These are phyloP conservation scores for Eupithecia exiguata DNA, from an alignment of 2,888 invertebrate species.

Conservation along the genomic window DNA sequence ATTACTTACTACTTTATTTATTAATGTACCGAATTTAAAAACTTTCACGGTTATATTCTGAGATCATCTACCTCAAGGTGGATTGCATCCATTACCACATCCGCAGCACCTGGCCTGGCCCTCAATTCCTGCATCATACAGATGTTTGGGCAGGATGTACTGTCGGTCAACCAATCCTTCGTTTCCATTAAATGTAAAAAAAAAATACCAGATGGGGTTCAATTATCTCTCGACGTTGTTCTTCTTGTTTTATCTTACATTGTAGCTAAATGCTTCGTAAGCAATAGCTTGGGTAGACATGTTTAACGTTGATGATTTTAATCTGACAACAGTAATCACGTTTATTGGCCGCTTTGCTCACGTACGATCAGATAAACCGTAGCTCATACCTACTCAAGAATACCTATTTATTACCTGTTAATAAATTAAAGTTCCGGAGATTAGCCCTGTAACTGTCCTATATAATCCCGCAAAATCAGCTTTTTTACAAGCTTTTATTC, in stretches of 20 bases:
- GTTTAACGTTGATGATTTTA: slow-evolving; percentile 2
- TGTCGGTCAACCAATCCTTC: too few species aligned
- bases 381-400: neutral
- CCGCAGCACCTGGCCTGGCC: slow-evolving; percentile 7
- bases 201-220: neutral
- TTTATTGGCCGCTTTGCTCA: neutral
- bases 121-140: neutral
- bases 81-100: slow-evolving; percentile 7
- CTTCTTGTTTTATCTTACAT: neutral
- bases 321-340: slow-evolving; percentile 2
- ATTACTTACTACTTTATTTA: too few species aligned
- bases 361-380: neutral
- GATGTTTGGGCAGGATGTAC: slow-evolving; percentile 4
- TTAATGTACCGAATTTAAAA: too few species aligned
- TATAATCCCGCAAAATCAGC: too few species aligned
- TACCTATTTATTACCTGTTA: neutral
- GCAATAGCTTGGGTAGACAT: neutral
- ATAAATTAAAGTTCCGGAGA: neutral
- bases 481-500: too few species aligned
- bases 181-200: neutral
- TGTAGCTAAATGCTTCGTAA: slow-evolving; percentile 1
- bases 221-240: neutral
- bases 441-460: neutral
- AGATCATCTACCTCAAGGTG: neutral
- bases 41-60: neutral